Percentiles rank a stretch among this genome's conserved stretches.
phyloP scores from a whole-genome alignment of 2,888 invertebrate genomes.

The Ryuthela nishihirai region DNA sequence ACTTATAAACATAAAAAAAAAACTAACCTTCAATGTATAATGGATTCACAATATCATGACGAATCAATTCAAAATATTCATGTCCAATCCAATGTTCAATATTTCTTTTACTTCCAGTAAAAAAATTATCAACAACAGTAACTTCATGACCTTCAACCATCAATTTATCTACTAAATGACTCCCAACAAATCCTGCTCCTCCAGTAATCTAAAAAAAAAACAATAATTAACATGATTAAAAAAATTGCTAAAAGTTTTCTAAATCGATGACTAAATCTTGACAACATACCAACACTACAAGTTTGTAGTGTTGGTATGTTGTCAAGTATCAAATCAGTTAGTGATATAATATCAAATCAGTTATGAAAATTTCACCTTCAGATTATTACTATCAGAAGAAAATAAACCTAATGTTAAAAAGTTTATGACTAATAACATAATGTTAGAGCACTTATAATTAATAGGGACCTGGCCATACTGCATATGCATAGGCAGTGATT shows the following conservation, averaged over 20 bases:
- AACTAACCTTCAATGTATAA: constrained; percentile 82
- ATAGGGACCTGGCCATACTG: too few relatives aligned
- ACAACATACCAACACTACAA: too few relatives aligned
- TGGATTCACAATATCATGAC: constrained; percentile 98
- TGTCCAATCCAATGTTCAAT: constrained; percentile 99
- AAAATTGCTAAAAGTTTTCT: not conserved
- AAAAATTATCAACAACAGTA: constrained; percentile 96
- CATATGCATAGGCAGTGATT: too few relatives aligned
- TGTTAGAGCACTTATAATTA: too few relatives aligned
- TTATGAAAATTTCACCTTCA: too few relatives aligned
- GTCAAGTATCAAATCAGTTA: too few relatives aligned
- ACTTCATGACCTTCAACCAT: constrained; percentile 95
- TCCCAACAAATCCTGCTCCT: constrained; percentile 98
- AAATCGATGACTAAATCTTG: too few relatives aligned
- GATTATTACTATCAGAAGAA: not conserved
- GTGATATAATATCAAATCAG: too few relatives aligned
- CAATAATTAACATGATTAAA: constrained; percentile 7
- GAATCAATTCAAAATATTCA: constrained; percentile 96
- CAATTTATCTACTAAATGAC: constrained; percentile 90
- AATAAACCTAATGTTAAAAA: too few relatives aligned
- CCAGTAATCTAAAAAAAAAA: constrained; percentile 70
- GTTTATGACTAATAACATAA: too few relatives aligned
- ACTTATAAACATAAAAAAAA: constrained; percentile 2
- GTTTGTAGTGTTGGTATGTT: too few relatives aligned
- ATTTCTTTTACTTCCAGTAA: constrained; percentile 94